These are phyloP conservation scores for Spinus olivaceus DNA, from an alignment of 2,797 vertebrate genomes.

Conservation along the genomic window DNA sequence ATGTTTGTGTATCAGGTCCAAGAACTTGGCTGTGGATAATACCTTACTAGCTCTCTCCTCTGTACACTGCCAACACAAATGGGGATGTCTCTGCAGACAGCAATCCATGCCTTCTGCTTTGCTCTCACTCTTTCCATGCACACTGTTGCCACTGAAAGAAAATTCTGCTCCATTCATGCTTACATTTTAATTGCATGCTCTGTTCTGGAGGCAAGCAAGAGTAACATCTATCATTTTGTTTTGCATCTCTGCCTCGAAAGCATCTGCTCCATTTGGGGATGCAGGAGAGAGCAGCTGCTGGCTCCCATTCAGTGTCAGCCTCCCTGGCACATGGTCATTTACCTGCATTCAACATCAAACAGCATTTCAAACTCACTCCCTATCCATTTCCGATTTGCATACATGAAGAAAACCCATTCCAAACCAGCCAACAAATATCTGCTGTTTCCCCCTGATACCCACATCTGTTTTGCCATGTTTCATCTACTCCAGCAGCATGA, in stretches of 20 bases:
- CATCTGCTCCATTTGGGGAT: background rate
- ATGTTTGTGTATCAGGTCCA: background rate
- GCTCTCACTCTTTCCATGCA: background rate
- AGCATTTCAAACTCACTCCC: background rate
- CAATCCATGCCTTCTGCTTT: slow-evolving; percentile 16
- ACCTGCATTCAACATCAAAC: background rate
- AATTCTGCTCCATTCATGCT: slow-evolving; percentile 18
- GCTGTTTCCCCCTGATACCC: background rate
- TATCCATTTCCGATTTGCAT: background rate
- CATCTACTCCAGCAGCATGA: background rate
- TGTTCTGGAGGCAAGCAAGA: slow-evolving; percentile 26
- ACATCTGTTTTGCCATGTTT: background rate
- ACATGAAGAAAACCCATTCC: background rate
- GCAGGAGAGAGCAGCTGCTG: background rate
- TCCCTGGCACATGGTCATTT: background rate
- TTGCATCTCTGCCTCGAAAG: slow-evolving; percentile 18
- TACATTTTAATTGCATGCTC: slow-evolving; percentile 2
- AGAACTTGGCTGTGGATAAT: background rate
- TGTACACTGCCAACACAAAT: slow-evolving; percentile 13
- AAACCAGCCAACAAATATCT: background rate
- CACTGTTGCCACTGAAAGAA: background rate
- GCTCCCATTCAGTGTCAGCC: background rate
- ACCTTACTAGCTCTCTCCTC: background rate
- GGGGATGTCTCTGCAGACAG: slow-evolving; percentile 14
- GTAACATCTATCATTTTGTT: slow-evolving; percentile 27